Percentiles rank a stretch among this genome's conserved stretches.
These are phyloP conservation scores for Diacarnus erythraeanus DNA, from an alignment of 37 sponge, comb jelly and placozoan genomes.

Conservation along the genomic window DNA sequence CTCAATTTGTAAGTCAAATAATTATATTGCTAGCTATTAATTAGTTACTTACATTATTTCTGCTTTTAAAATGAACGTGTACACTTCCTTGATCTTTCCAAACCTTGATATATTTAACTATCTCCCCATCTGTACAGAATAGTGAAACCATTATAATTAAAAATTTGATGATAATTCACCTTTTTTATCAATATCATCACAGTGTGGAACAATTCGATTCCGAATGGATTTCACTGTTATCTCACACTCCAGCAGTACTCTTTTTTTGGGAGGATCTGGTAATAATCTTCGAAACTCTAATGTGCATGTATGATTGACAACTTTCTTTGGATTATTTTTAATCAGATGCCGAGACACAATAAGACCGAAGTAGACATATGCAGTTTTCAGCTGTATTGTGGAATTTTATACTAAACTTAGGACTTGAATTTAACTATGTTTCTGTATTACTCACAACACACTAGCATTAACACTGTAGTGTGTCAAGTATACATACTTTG, in stretches of 20 bases:
- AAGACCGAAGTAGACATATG: too few species aligned
- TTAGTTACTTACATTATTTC: conserved; percentile 38
- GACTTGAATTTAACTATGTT: not conserved
- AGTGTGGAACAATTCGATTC: conserved; percentile 3
- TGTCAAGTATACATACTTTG: conserved; percentile 2
- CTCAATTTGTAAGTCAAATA: too few species aligned
- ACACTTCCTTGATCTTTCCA: conserved; percentile 2
- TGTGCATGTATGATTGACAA: not conserved
- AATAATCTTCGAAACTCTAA: not conserved
- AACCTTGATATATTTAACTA: conserved; percentile 12
- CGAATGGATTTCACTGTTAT: not conserved
- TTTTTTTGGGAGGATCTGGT: not conserved
- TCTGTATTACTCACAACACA: not conserved
- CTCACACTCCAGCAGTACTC: not conserved
- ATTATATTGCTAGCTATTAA: too few species aligned
- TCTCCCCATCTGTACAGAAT: not conserved
- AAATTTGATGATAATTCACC: not conserved
- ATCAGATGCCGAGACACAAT: too few species aligned
- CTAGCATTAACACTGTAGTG: not conserved
- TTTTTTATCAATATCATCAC: not conserved
- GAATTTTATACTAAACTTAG: too few species aligned
- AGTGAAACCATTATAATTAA: not conserved
- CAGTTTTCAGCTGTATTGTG: too few species aligned
- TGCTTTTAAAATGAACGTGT: conserved; percentile 7
- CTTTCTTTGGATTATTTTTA: not conserved